Base-by-base conservation (phyloP, 2,888 invertebrate genomes). In the Gastrophysa polygoni region DNA sequence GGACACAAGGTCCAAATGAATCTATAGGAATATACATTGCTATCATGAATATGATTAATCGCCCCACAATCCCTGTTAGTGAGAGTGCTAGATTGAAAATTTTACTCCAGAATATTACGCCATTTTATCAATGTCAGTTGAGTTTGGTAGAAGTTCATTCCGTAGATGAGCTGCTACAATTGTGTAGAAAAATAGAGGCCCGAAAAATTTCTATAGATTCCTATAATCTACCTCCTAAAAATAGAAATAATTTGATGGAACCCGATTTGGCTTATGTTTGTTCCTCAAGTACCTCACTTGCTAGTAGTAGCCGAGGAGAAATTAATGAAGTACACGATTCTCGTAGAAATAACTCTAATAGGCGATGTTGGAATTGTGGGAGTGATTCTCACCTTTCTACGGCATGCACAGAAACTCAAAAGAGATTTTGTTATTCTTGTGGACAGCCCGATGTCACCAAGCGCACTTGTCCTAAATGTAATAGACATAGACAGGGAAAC, bases 181-280 rank as follows among this genome's bases (percentile, higher is more conserved):
- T 50, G 3, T n/a, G 29, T n/a, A 21, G 50, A 24, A n/a, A 28
- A 50, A n/a, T 32, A 17, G 50, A 50, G 11, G 20, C 50, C n/a
- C 24, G 29, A 5, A 50, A 50, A 7, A 20, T 16, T 2, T 20
- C 50, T 10, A 50, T 50, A 3, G 50, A 50, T 11, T 28, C 28
- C 4, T 47, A n/a, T 50, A 17, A 4, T 20, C 50, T 29, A 2
- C 50, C 50, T 2, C 50, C 50, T 11, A n/a, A 17, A 11, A 28
- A 50, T 28, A n/a, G 38, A 38, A 50, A 28, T 11, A 6, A 18
- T 24, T 50, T 50, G 11, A 28, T 50, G 17, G 50, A 50, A n/a
- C 50, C 50, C 6, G 29, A 50, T 50, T 17, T 50, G 1, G 50
- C 50, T 1, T 50, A 50, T n/a, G 28, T 50, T n/a, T 50, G 28